These are phyloP conservation scores for Megaceryle maxima DNA, from an alignment of 2,113 vertebrate genomes.

Conservation along the genomic window DNA sequence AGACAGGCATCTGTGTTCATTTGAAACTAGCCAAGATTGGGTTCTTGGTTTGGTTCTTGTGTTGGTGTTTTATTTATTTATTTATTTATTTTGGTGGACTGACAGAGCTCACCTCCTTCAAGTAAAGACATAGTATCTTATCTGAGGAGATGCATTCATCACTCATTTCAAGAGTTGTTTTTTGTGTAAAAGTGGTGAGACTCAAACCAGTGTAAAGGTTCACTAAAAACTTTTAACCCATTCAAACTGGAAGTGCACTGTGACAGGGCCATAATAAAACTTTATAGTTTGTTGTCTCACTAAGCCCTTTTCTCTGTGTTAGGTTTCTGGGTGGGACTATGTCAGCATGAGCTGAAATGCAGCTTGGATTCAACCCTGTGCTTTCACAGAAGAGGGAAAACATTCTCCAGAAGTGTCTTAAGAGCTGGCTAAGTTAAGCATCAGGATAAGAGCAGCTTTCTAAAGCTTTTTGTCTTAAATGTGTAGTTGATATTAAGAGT, in stretches of 20 bases:
- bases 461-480: background rate
- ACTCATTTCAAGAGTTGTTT: background rate
- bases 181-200: background rate
- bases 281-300: background rate
- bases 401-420: background rate
- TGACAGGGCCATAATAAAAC: background rate
- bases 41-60: background rate
- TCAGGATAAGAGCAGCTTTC: background rate
- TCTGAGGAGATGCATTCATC: background rate
- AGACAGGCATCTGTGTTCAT: background rate
- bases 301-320: background rate
- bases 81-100: background rate
- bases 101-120: background rate
- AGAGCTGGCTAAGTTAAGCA: background rate
- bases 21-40: background rate
- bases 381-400: background rate
- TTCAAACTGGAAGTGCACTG: background rate
- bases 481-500: background rate
- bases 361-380: background rate
- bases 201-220: background rate
- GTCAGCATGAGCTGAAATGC: background rate
- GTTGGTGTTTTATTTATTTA: no score
- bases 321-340: background rate
- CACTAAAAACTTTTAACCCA: background rate
- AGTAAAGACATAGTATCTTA: background rate